Evolutionary conservation across 2,888 invertebrate genomes (phyloP), one percentile per base, ranked within the genome.

Genomic region (Leucoptera coffeella): DNA sequence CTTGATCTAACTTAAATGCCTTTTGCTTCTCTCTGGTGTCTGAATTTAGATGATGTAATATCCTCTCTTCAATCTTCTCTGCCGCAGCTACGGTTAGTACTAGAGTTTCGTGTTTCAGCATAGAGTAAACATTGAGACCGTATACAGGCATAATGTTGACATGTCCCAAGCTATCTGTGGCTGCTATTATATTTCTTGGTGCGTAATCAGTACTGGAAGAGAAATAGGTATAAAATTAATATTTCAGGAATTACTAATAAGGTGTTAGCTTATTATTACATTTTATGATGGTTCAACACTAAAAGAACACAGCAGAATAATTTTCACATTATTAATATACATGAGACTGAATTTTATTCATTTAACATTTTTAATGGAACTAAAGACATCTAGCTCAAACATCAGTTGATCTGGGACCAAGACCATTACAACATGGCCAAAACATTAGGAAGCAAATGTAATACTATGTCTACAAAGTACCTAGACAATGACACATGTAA

Each of bases 111-210:
- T 97, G 90, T 62, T 99, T 99, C 33, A 99, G 52, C 89, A 99
- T 94, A 17, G 95, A 94, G 61, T 85, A 87, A 1, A 95, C 93
- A 71, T 99, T 99, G 10, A 99, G 72, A 43, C 92, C 91, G 64
- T 94, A 97, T 1, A 83, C 82, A 7, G 99, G 99, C 91, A 99
- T 93, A 13, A 96, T 65, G 56, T 91, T 97, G 19, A 93, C 78
- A 47, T 90, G 85, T 19, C 77, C 77, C n/a, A 95, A 69, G 3
- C 49, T 38, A 39, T 88, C 82, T 3, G 85, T 80, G 2, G 96
- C 95, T 15, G 80, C 59, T 23, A 88, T 80, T 34, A 97, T 86
- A 48, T 96, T 96, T 34, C 79, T 72, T 1, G 96, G 89, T 72
- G 92, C 88, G 26, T 85, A 67, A 45, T 96, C 95, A 22, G 76